These are phyloP conservation scores for Cheilinus undulatus DNA, from an alignment of 2,113 vertebrate genomes.

Conservation along the genomic window DNA sequence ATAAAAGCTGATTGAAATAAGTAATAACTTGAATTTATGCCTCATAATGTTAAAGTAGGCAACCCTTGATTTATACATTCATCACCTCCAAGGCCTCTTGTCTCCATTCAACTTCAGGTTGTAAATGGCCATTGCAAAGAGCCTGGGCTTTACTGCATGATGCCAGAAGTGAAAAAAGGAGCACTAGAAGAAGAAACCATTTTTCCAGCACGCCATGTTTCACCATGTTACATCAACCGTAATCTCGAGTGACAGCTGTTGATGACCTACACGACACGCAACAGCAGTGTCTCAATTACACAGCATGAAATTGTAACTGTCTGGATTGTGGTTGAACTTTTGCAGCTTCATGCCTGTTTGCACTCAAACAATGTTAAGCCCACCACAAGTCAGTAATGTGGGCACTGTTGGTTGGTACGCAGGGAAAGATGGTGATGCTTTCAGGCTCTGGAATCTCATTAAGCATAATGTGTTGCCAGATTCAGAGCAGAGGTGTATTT, in stretches of 20 bases:
- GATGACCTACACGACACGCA: slow-evolving; percentile 58
- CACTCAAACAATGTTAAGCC: slow-evolving; percentile 53
- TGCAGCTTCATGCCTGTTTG: slow-evolving; percentile 58
- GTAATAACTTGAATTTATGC: not conserved
- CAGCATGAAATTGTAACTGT: slow-evolving; percentile 61
- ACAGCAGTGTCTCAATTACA: slow-evolving; percentile 54
- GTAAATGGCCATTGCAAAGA: not conserved
- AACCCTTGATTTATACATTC: slow-evolving; percentile 11
- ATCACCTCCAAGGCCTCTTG: not conserved
- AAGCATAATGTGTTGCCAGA: slow-evolving; percentile 59
- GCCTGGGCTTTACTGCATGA: not conserved
- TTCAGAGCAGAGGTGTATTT: slow-evolving; percentile 71
- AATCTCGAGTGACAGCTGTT: slow-evolving; percentile 63
- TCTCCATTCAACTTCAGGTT: not conserved
- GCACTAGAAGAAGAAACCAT: slow-evolving; percentile 1
- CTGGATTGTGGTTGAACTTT: slow-evolving; percentile 66
- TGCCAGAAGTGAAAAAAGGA: not conserved
- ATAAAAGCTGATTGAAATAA: slow-evolving; percentile 4
- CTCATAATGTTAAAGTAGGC: not conserved
- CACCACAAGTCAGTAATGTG: slow-evolving; percentile 43
- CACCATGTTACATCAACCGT: slow-evolving; percentile 55
- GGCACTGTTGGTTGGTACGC: slow-evolving; percentile 57
- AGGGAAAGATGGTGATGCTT: slow-evolving; percentile 40
- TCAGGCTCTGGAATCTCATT: slow-evolving; percentile 69
- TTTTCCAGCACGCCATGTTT: slow-evolving; percentile 31